A percentile compares a stretch with the other conserved stretches of the same genome.
Evolutionary conservation across 2,888 invertebrate genomes (phyloP).

Genomic region (Trimorus sp.): DNA sequence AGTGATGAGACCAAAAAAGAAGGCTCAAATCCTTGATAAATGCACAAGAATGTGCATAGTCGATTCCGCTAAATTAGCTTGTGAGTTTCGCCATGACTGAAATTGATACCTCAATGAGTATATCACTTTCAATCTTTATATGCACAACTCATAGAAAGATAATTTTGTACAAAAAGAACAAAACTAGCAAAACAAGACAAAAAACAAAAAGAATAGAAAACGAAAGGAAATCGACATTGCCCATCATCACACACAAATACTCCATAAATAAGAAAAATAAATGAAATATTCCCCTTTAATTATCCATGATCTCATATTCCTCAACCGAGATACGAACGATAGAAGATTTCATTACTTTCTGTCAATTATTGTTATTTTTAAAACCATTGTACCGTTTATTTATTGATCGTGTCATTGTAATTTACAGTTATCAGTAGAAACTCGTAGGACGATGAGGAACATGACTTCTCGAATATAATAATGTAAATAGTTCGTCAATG

Average conservation of each 20-base stretch:
- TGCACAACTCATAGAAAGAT: slow-evolving; percentile 68
- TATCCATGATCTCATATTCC: slow-evolving; percentile 35
- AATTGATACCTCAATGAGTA: slow-evolving; percentile 64
- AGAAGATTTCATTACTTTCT: neutral
- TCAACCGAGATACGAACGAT: slow-evolving; percentile 21
- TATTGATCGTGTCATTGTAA: slow-evolving; percentile 30
- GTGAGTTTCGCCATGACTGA: slow-evolving; percentile 29
- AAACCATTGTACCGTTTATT: slow-evolving; percentile 22
- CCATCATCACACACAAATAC: slow-evolving; percentile 15
- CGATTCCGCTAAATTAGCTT: slow-evolving; percentile 33
- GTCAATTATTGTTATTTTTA: neutral
- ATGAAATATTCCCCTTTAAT: neutral
- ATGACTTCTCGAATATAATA: slow-evolving; percentile 31
- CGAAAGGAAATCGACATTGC: slow-evolving; percentile 18
- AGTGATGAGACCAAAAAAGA: slow-evolving; percentile 88
- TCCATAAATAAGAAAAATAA: neutral
- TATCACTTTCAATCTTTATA: slow-evolving; percentile 72
- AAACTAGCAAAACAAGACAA: slow-evolving; percentile 13
- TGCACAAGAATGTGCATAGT: slow-evolving; percentile 45
- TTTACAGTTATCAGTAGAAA: neutral
- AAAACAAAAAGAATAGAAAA: slow-evolving; percentile 6
- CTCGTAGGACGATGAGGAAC: slow-evolving; percentile 30
- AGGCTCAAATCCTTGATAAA: slow-evolving; percentile 86
- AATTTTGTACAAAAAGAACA: slow-evolving; percentile 39
- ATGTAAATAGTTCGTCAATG: slow-evolving; percentile 24